Conservation (phyloP, 1,140 invertebrate genomes). For the Portunus trituberculatus region DNA sequence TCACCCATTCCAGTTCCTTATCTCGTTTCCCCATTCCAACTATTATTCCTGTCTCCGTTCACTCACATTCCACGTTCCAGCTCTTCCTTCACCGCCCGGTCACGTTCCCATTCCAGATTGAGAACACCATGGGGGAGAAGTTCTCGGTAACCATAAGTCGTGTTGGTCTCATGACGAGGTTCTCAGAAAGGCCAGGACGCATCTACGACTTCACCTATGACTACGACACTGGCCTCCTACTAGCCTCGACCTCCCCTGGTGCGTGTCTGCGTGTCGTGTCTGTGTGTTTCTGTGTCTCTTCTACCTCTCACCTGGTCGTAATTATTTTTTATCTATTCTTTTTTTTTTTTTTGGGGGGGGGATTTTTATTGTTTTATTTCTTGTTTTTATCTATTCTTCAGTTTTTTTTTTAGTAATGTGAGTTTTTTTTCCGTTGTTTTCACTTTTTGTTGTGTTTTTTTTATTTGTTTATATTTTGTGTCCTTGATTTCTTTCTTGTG, state of each 20-base stretch:
- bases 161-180: slow-evolving; percentile 87
- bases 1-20: too few species aligned
- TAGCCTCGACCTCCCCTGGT: slow-evolving; percentile 73
- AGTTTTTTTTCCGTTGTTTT: not conserved
- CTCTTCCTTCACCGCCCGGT: not conserved
- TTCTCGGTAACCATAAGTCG: slow-evolving; percentile 93
- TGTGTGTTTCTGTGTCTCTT: not conserved
- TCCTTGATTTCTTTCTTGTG: not conserved
- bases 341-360: not conserved
- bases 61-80: not conserved
- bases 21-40: too few species aligned
- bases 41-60: too few species aligned
- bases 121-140: slow-evolving; percentile 86
- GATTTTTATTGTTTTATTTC: not conserved
- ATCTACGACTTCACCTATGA: slow-evolving; percentile 76
- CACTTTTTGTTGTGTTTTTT: not conserved
- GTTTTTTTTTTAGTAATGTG: not conserved
- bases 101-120: slow-evolving; percentile 62
- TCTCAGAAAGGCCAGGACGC: slow-evolving; percentile 73
- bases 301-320: too few species aligned
- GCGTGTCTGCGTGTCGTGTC: not conserved
- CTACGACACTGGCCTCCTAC: slow-evolving; percentile 75
- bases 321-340: not conserved
- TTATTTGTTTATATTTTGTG: not conserved
- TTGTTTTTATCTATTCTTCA: not conserved